Base-by-base conservation (phyloP, 2,888 invertebrate genomes). In the Oscheius myriophilus region DNA sequence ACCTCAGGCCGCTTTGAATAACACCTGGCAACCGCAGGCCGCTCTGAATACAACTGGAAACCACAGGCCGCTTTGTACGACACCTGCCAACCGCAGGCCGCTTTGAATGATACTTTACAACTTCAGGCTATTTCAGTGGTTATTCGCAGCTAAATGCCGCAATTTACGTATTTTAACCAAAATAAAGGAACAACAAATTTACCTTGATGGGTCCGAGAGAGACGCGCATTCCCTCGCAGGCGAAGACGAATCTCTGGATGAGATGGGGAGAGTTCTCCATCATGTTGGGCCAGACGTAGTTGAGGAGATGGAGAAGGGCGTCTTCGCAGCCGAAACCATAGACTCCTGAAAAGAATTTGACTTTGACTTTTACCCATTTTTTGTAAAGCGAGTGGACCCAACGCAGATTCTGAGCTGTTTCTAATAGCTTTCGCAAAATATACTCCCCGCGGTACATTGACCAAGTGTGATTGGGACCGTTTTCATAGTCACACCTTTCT, bases 201-300 rank as follows among this genome's bases (percentile, higher is more conserved):
- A 83, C 84, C 89, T 96, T 96, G 68, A 95, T 92, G 0, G 98
- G 95, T 6, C 98, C 98, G 49, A 98, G 90, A 0, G 96, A 95
- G 4, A 98, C 96, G 42, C 98, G 89, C 89, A 99, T 91, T 16
- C 97, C 98, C 88, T 99, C 98, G 6, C 97, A 93, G 4, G 96
- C 93, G 85, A 96, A 96, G 94, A 99, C 96, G 88, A 98, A 99
- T 0, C 98, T 96, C 89, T 99, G 98, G 26, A 99, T 97, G 77
- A 99, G 91, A 91, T 99, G 98, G 18, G 98, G 98, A 16, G 96
- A 96, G 0, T 96, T 97, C 89, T 99, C 98, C 87, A 99, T 97
- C 80, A 99, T 95, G 88, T 99, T 99, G 14, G 98, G 98, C 98
- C 98, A 99, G 26, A 98, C 96, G 87, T 96, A 95, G 89, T 99